A percentile compares a stretch with the other conserved stretches of the same genome.
Evolutionary conservation across 2,797 vertebrate species (phyloP).

Genomic region (Siniperca scherzeri): DNA sequence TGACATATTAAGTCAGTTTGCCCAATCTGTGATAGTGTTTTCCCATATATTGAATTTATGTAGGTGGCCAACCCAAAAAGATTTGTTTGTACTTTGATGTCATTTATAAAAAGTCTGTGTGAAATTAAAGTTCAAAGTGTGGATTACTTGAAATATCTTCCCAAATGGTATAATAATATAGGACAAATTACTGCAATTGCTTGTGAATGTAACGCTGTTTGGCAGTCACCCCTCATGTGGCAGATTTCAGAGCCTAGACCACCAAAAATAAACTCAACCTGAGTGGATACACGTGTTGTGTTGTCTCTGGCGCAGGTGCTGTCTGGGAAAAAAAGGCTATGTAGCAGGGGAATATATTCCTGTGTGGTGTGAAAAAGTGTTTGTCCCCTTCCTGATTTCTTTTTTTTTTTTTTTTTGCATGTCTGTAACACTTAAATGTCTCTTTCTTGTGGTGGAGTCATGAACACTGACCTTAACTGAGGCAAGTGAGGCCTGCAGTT

Average conservation of each 20-base stretch:
- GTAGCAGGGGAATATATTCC: constrained; percentile 25
- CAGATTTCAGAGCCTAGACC: constrained; percentile 8
- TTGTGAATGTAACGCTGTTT: constrained; percentile 31
- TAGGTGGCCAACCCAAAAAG: not conserved
- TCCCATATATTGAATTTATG: not conserved
- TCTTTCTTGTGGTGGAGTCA: no score
- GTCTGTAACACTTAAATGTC: not conserved
- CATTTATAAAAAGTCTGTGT: not conserved
- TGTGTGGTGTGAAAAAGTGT: not conserved
- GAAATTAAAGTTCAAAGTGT: constrained; percentile 6
- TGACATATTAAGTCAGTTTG: not conserved
- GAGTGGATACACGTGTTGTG: constrained; percentile 19
- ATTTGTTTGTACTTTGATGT: not conserved
- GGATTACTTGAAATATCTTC: not conserved
- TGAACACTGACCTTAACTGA: no score
- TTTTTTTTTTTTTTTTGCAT: not conserved
- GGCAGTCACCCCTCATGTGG: constrained; percentile 16
- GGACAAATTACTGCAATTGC: constrained; percentile 11
- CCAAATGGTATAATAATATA: not conserved
- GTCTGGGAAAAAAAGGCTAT: not conserved
- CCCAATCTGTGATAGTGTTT: constrained; percentile 42
- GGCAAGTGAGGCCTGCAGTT: no score
- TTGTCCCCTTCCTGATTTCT: no score
- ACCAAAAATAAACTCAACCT: constrained; percentile 38
- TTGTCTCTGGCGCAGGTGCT: constrained; percentile 17